Evolutionary conservation across 2,888 invertebrate genomes (phyloP).

Genomic region (Thalpophila matura): DNA sequence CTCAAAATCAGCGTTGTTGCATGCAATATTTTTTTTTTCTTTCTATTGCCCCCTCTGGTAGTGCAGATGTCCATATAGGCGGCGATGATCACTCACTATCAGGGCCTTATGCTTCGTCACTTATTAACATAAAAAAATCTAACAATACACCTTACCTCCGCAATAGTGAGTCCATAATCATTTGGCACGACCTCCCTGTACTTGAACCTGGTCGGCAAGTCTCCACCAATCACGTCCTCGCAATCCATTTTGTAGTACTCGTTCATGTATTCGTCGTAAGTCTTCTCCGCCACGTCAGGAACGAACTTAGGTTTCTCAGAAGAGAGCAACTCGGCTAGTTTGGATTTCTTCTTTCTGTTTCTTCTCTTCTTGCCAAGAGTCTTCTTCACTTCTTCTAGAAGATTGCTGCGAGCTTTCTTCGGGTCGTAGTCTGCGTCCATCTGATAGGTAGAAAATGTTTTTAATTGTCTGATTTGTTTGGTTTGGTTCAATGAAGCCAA

Average conservation of each 20-base stretch:
- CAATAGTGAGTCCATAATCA: constrained; percentile 96
- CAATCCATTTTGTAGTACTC: constrained; percentile 98
- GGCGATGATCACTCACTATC: too few relatives aligned
- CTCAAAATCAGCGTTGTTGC: too few relatives aligned
- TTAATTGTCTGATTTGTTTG: not conserved
- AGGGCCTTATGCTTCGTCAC: too few relatives aligned
- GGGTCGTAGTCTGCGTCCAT: constrained; percentile 97
- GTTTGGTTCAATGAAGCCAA: too few relatives aligned
- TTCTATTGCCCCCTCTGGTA: too few relatives aligned
- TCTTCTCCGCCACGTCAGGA: constrained; percentile 92
- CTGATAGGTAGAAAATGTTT: constrained; percentile 75
- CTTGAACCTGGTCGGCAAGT: constrained; percentile 97
- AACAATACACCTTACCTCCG: constrained; percentile 93
- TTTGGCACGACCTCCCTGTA: constrained; percentile 97
- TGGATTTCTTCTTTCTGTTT: constrained; percentile 92
- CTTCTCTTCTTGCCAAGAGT: constrained; percentile 90
- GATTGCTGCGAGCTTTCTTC: constrained; percentile 82
- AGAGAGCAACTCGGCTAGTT: constrained; percentile 93
- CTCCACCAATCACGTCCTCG: constrained; percentile 98
- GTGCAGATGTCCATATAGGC: too few relatives aligned
- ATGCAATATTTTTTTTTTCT: too few relatives aligned
- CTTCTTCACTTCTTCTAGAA: constrained; percentile 90
- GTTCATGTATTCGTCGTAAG: constrained; percentile 97
- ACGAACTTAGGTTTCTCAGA: constrained; percentile 96
- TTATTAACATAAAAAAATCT: too few relatives aligned